Base-by-base conservation (phyloP, 53 echinoderm and acorn worm species). In the Hippasteria phrygiana region DNA sequence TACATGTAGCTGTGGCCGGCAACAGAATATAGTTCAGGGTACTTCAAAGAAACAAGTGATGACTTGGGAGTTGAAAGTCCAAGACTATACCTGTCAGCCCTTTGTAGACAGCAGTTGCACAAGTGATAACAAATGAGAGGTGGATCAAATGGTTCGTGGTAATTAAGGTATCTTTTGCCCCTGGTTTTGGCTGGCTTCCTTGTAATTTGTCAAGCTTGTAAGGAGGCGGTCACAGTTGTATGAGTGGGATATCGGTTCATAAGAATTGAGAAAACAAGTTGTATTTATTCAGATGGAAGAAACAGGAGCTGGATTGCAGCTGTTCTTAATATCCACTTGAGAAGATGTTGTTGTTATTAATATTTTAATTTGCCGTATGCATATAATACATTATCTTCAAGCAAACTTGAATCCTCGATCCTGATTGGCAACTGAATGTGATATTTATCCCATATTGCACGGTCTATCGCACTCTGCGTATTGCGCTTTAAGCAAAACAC, bases 1-100 rank as follows among this genome's bases (percentile, higher is more conserved):
- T n/a, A n/a, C n/a, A n/a, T n/a, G n/a, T 7, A 67, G 33, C 3
- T 11, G 35, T 67, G 11, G 27, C 69, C 36, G 27, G 69, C 69
- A 67, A 67, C 69, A 35, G 34, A 67, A 35, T 67, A 35, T 16
- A 17, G 36, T 35, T 14, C 22, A 26, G 1, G 59, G 59, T 59
- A 59, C 59, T 59, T 59, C 24, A 59, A 59, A 59, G 59, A 59
- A 18, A 59, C 26, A 59, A 59, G 26, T 59, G 24, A 59, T 59
- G 59, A 24, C 59, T 59, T 59, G 59, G 59, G 22, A 59, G 59
- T 59, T 59, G 59, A 59, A 59, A 59, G 24, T 59, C 59, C 59
- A 59, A 3, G 22, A 59, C 26, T 59, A 18, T 1, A 59, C 3
- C 46, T 11, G 46, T 45, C 5, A 45, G 55, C 18, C 17, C 18